These are phyloP conservation scores for Glyptemys insculpta DNA, from an alignment of 2,797 vertebrate genomes.

Conservation along the genomic window DNA sequence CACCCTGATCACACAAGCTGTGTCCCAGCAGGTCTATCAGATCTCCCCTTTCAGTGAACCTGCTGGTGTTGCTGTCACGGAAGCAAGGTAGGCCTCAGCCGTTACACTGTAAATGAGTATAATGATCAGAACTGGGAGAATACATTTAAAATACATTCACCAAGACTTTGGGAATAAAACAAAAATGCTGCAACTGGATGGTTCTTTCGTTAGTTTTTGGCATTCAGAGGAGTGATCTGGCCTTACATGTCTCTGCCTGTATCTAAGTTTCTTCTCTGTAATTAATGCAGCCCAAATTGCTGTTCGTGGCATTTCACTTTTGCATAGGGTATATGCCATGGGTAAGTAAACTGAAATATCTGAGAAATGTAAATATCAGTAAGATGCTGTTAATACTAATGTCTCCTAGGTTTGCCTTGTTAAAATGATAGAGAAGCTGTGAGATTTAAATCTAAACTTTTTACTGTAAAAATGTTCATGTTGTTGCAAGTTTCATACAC, in stretches of 20 bases:
- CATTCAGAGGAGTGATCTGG: not conserved
- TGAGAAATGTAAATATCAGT: not conserved
- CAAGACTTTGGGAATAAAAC: not conserved
- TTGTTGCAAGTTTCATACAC: not conserved
- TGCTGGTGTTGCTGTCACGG: constrained; percentile 72
- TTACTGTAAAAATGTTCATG: not conserved
- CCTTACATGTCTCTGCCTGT: not conserved
- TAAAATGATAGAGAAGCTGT: not conserved
- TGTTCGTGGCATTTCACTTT: too few relatives aligned
- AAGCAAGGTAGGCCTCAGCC: constrained; percentile 67
- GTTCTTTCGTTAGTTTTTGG: too few relatives aligned
- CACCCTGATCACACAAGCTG: constrained; percentile 79
- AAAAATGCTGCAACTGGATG: not conserved
- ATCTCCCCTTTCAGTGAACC: constrained; percentile 89
- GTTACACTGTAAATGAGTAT: fast-evolving
- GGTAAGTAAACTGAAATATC: not conserved
- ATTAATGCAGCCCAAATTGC: not conserved
- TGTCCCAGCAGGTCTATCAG: constrained; percentile 82
- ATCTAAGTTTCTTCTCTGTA: not conserved
- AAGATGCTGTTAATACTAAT: not conserved
- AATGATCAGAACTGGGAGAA: not conserved
- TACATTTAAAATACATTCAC: not conserved
- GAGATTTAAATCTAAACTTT: not conserved
- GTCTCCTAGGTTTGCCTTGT: not conserved
- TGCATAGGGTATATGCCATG: not conserved